Evolutionary conservation across 1,140 invertebrate genomes (phyloP).

Genomic region (Hylaeus volcanicus): DNA sequence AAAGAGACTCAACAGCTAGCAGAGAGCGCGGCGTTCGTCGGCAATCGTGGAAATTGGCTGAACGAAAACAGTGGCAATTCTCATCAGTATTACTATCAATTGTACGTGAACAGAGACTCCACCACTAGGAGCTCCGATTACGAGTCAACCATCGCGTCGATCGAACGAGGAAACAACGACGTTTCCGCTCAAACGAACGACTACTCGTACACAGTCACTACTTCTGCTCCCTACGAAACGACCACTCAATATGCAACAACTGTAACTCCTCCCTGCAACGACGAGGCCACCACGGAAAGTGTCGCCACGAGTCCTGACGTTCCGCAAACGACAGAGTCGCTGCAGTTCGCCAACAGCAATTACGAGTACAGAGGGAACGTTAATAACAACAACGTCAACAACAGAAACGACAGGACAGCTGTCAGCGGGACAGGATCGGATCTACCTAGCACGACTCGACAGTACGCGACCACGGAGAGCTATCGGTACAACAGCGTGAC

Average conservation of each 20-base stretch:
- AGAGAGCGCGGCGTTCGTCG: conserved; percentile 87
- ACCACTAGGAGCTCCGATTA: conserved; percentile 39
- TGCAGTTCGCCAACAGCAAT: conserved; percentile 15
- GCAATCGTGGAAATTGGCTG: conserved; percentile 79
- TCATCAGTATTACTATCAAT: conserved; percentile 66
- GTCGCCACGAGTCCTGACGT: not conserved
- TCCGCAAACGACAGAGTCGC: conserved; percentile 24
- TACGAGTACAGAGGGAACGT: conserved; percentile 44
- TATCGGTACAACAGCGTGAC: conserved; percentile 45
- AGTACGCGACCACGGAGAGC: conserved; percentile 45
- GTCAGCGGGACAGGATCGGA: not conserved
- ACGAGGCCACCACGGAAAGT: conserved; percentile 35
- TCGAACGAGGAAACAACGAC: conserved; percentile 19
- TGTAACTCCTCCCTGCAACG: conserved; percentile 34
- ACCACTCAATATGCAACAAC: conserved; percentile 55
- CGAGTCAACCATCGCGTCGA: conserved; percentile 31
- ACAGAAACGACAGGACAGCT: conserved; percentile 1
- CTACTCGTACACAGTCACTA: conserved; percentile 50
- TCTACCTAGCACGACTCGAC: conserved; percentile 22
- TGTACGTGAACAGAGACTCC: conserved; percentile 48
- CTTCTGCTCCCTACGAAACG: conserved; percentile 49
- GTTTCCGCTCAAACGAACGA: conserved; percentile 5
- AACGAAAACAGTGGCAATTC: conserved; percentile 70
- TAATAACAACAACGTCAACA: conserved; percentile 20
- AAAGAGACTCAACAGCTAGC: conserved; percentile 87